Conservation (phyloP, 2,113 vertebrate genomes). For the Tyto alba region DNA sequence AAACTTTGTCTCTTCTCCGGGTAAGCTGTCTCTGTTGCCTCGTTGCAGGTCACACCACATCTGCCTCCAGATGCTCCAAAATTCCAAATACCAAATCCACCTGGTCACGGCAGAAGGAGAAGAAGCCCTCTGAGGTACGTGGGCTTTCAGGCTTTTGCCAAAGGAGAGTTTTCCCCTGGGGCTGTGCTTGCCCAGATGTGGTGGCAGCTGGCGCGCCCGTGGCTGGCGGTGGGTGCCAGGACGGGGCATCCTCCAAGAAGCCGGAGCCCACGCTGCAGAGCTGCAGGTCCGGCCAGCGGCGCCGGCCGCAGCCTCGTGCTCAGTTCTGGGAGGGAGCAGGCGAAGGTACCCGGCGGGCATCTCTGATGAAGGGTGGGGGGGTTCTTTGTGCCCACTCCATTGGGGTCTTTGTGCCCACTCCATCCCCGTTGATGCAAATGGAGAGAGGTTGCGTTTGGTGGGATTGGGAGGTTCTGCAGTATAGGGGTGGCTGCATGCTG, state of each 20-base stretch:
- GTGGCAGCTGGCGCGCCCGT: fast-evolving
- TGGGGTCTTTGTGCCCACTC: background rate
- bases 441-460: background rate
- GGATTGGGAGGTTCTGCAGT: fast-evolving
- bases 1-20: background rate
- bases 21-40: background rate
- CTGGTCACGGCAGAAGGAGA: conserved; percentile 91
- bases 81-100: conserved; percentile 82
- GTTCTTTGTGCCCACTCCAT: background rate
- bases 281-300: fast-evolving
- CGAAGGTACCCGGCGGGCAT: fast-evolving
- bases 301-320: background rate
- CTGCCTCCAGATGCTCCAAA: conserved; percentile 87
- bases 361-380: background rate
- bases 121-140: conserved; percentile 93
- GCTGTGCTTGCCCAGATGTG: background rate
- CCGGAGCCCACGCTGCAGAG: background rate
- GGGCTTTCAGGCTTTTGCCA: background rate
- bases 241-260: background rate
- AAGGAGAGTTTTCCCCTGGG: background rate
- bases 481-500: fast-evolving
- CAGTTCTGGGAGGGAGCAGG: background rate
- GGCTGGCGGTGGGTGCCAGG: background rate
- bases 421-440: background rate
- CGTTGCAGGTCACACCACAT: conserved; percentile 85